Base-by-base conservation (phyloP, 2,888 invertebrate genomes). In the Epinotia nisella region DNA sequence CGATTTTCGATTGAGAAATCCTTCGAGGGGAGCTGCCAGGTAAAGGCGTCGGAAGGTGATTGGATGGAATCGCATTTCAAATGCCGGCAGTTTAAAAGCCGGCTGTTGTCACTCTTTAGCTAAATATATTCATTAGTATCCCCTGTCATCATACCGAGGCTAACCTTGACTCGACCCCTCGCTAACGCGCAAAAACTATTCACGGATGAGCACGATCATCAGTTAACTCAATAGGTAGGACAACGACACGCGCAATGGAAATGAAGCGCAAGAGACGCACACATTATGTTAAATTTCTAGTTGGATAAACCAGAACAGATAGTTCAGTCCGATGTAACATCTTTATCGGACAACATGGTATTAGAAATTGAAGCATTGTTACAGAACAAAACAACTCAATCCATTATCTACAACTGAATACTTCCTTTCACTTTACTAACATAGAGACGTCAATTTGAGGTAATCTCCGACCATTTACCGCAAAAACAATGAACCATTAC, bases 401-500 rank as follows among this genome's bases (percentile, higher is more conserved):
- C 83, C 83, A 84, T 85, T 87, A 85, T 83, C 81, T 83, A 80
- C 80, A 84, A 86, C 84, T 83, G 82, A 83, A 86, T 81, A 85
- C 81, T 87, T 86, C 88, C 90, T 89, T 90, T 90, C 89, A 87
- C 90, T 88, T 83, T 83, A 83, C 73, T 59, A 86, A 85, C 85
- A 85, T 79, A 85, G 83, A 82, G 83, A 83, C 85, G 85, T 85
- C 87, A 86, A 88, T 88, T 87, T 86, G 85, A 86, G 87, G 87
- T 86, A 88, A 89, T 88, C 87, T 85, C 82, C 82, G 82, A 80
- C 83, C 87, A 87, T 86, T 89, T 88, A 87, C 84, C 78, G 82
- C 85, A 85, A 87, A 89, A 88, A 90, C 90, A 90, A 90, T 90
- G 88, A 87, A 85, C 87, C 86, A 89, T 88, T 87, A 87, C 84